Evolutionary conservation across 92 coral and sea anemone genomes (phyloP).

Genomic region (Zoanthus sociatus): DNA sequence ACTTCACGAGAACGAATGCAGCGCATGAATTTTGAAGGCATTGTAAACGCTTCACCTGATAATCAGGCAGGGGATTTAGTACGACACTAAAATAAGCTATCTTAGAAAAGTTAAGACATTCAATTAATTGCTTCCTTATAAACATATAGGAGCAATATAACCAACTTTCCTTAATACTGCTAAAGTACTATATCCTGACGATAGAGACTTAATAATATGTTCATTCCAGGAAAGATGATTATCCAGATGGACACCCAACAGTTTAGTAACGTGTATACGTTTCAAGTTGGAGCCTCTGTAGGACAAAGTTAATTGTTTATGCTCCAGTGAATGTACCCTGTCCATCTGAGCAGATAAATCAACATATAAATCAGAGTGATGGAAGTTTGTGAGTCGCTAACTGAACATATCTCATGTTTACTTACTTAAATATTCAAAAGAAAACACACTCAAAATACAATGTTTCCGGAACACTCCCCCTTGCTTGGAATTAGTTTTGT

Average conservation of each 20-base stretch:
- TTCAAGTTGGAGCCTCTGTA: neutral
- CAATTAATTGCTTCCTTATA: slow-evolving; percentile 33
- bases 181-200: neutral
- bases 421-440: too few species aligned
- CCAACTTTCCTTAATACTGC: slow-evolving; percentile 17
- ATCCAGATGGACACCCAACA: neutral
- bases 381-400: too few species aligned
- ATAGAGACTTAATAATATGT: neutral
- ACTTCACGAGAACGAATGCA: slow-evolving; percentile 18
- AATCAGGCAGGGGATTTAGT: slow-evolving; percentile 34
- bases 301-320: neutral
- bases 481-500: too few species aligned
- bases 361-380: too few species aligned
- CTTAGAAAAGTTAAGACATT: slow-evolving; percentile 32
- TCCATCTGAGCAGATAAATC: too few species aligned
- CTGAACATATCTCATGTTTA: too few species aligned
- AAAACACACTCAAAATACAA: too few species aligned
- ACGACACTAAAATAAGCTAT: slow-evolving; percentile 37
- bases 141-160: slow-evolving; percentile 27
- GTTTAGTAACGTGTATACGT: neutral
- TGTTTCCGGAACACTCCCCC: too few species aligned
- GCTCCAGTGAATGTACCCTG: neutral
- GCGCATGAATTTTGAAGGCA: slow-evolving; percentile 41
- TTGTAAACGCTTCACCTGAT: slow-evolving; percentile 36
- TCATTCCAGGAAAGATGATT: neutral